These are phyloP conservation scores for Nymphicus hollandicus DNA, from an alignment of 2,113 vertebrate species.

Conservation along the genomic window DNA sequence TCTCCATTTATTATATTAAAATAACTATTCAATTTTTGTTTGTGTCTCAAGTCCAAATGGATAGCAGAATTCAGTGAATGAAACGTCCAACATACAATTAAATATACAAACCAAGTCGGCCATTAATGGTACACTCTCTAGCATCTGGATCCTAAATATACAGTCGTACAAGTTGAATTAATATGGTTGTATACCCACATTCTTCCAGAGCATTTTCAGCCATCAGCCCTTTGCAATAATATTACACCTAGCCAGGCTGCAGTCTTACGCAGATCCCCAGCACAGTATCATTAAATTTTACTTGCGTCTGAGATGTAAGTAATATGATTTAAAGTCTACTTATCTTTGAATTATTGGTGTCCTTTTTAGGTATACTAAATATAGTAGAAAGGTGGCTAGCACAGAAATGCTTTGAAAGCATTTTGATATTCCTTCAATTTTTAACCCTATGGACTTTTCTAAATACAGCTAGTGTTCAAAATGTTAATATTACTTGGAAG, in stretches of 20 bases:
- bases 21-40: slow-evolving; percentile 2
- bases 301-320: background rate
- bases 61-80: background rate
- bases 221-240: slow-evolving; percentile 6
- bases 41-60: background rate
- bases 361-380: background rate
- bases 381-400: background rate
- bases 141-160: slow-evolving; percentile 35
- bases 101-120: background rate
- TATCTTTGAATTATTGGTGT: background rate
- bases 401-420: background rate
- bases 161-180: slow-evolving; percentile 32
- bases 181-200: slow-evolving; percentile 25
- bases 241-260: slow-evolving; percentile 20
- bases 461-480: background rate
- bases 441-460: background rate
- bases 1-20: slow-evolving; percentile 42
- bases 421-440: background rate
- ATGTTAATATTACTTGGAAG: background rate
- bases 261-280: background rate
- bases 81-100: background rate
- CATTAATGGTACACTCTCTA: slow-evolving; percentile 11
- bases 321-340: background rate
- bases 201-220: slow-evolving; percentile 21
- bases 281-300: background rate